Evolutionary conservation across 2,113 vertebrate genomes (phyloP), one percentile per base, ranked within the genome.

Genomic region (Tetraodon nigroviridis): DNA sequence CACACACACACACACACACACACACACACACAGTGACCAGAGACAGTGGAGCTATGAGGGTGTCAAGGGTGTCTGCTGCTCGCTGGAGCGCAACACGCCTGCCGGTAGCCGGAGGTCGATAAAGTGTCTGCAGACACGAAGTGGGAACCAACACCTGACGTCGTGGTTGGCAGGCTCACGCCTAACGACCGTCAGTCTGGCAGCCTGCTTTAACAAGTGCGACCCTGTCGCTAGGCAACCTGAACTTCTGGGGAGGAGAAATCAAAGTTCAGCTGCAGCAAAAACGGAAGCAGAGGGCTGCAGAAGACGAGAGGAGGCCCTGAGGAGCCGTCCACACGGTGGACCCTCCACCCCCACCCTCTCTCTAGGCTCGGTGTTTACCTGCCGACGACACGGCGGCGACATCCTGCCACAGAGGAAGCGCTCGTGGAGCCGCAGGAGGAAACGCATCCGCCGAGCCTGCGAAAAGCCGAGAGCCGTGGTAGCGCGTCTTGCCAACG

Each of bases 151-250:
- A 73, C 88, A 87, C 87, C 87, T 87, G 89, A 88, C 87, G 84
- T 88, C 87, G 90, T 85, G 82, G 86, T 89, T 87, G 86, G 87
- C 73, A 75, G 65, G 80, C 75, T 73, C 71, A 78, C 69, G 58
- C 81, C 83, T 76, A 77, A 82, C 45, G 66, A 87, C 80, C 82
- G 87, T 86, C 85, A 83, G 79, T 56, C 68, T 58, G 76, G 76
- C 67, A 73, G 67, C 77, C 72, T 61, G 79, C 75, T 69, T 72
- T 29, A 63, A 70, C 69, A 62, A 83, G 79, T 79, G 64, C 67
- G 67, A 85, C 83, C 84, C 69, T 84, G 90, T 90, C 87, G 85
- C 89, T 73, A 88, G 69, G 88, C 87, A 82, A 88, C 83, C 69
- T 75, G 47, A 88, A 85, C 77, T 86, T 78, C 45, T 47, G 61